These are phyloP conservation scores for Drosophila micromelanica DNA, from an alignment of 1,140 invertebrate genomes.

Conservation along the genomic window DNA sequence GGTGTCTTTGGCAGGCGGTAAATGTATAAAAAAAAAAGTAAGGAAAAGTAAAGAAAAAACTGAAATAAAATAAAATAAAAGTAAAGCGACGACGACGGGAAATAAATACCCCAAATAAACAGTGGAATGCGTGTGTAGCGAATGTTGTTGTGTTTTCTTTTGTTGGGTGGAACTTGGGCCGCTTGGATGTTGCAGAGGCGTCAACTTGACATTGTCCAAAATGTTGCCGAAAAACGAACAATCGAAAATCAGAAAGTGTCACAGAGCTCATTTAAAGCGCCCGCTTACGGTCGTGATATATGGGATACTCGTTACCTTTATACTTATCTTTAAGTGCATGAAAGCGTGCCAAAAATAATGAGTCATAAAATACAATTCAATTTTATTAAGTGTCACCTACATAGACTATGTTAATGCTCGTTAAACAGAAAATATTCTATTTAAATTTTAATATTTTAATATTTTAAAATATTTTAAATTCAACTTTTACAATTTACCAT, in stretches of 20 bases:
- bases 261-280: conserved; percentile 71
- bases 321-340: neutral
- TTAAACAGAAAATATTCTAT: too few relatives aligned
- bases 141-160: neutral
- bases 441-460: too few relatives aligned
- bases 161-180: neutral
- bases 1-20: conserved; percentile 53
- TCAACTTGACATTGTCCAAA: conserved; percentile 36
- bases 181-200: neutral
- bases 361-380: conserved; percentile 63
- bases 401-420: too few relatives aligned
- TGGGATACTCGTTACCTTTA: conserved; percentile 6
- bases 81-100: conserved; percentile 57
- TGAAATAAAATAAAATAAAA: conserved; percentile 44
- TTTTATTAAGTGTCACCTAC: conserved; percentile 11
- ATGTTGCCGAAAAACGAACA: conserved; percentile 33
- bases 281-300: neutral
- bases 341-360: conserved; percentile 51
- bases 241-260: conserved; percentile 48
- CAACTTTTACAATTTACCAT: too few relatives aligned
- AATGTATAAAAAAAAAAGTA: conserved; percentile 70
- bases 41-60: conserved; percentile 34
- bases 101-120: conserved; percentile 80
- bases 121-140: conserved; percentile 13
- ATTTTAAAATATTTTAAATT: too few relatives aligned